These are phyloP conservation scores for Fulica atra DNA, from an alignment of 2,113 vertebrate genomes.

Conservation along the genomic window DNA sequence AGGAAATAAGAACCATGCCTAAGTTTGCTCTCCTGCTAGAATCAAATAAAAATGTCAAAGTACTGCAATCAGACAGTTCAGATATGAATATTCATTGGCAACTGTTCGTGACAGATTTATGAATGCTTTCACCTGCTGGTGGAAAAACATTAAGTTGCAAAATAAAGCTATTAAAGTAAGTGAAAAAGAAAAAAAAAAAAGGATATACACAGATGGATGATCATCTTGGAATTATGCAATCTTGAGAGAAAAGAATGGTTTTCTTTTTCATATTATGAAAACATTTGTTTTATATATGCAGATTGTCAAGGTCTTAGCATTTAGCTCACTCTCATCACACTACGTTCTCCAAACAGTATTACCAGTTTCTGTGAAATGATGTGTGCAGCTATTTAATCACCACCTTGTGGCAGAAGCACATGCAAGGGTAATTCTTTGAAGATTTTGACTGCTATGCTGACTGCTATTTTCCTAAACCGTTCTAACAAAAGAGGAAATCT, in stretches of 20 bases:
- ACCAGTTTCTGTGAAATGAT: background rate
- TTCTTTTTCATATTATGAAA: slow-evolving; percentile 72
- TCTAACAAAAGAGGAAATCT: slow-evolving; percentile 35
- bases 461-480: background rate
- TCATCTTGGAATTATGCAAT: slow-evolving; percentile 73
- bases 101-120: slow-evolving; percentile 86
- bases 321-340: slow-evolving; percentile 33
- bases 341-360: background rate
- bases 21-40: slow-evolving; percentile 73
- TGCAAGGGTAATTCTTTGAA: slow-evolving; percentile 8
- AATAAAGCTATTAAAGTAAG: slow-evolving; percentile 83
- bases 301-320: slow-evolving; percentile 60
- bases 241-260: slow-evolving; percentile 62
- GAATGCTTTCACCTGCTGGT: slow-evolving; percentile 86
- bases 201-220: slow-evolving; percentile 77
- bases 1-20: slow-evolving; percentile 70
- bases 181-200: slow-evolving; percentile 69
- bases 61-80: slow-evolving; percentile 78
- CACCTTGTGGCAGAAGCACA: slow-evolving; percentile 16
- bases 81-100: slow-evolving; percentile 88
- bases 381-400: slow-evolving; percentile 29
- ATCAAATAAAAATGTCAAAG: slow-evolving; percentile 83
- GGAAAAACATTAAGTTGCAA: slow-evolving; percentile 80
- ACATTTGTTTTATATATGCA: slow-evolving; percentile 69
- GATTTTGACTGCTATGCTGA: background rate